Conservation (phyloP, 2,888 invertebrate species). For the Calephelis perditalis region DNA sequence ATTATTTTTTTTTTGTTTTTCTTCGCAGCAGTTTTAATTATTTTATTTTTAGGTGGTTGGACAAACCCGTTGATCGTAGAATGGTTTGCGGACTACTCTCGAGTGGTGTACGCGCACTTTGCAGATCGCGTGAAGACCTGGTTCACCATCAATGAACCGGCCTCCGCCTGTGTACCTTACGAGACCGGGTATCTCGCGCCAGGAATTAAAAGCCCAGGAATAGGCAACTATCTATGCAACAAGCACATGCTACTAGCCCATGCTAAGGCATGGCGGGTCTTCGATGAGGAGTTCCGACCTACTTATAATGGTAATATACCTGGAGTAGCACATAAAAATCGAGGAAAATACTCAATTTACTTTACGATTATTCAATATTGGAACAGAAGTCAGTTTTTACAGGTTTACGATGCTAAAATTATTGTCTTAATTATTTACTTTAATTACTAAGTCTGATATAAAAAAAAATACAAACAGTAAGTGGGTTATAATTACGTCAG, state of each 20-base stretch:
- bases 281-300: constrained; percentile 69
- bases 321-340: too few species aligned
- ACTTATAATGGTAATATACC: constrained; percentile 53
- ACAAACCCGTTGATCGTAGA: constrained; percentile 78
- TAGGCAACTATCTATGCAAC: constrained; percentile 76
- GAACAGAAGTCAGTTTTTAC: too few species aligned
- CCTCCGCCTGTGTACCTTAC: constrained; percentile 54
- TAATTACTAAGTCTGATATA: too few species aligned
- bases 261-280: constrained; percentile 77
- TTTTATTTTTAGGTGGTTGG: constrained; percentile 72
- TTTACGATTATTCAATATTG: too few species aligned
- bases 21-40: not conserved
- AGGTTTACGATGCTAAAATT: too few species aligned
- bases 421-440: too few species aligned
- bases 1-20: too few species aligned
- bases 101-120: constrained; percentile 71
- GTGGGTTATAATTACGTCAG: too few species aligned
- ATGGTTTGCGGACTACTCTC: constrained; percentile 78
- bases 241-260: constrained; percentile 83
- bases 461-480: too few species aligned
- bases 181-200: constrained; percentile 54
- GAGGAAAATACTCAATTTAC: too few species aligned
- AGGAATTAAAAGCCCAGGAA: constrained; percentile 45
- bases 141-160: constrained; percentile 86
- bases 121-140: constrained; percentile 81